A percentile compares a stretch with the other conserved stretches of the same genome.
These are phyloP conservation scores for Hydropsyche tenuis DNA, from an alignment of 1,140 invertebrate genomes.

Conservation along the genomic window DNA sequence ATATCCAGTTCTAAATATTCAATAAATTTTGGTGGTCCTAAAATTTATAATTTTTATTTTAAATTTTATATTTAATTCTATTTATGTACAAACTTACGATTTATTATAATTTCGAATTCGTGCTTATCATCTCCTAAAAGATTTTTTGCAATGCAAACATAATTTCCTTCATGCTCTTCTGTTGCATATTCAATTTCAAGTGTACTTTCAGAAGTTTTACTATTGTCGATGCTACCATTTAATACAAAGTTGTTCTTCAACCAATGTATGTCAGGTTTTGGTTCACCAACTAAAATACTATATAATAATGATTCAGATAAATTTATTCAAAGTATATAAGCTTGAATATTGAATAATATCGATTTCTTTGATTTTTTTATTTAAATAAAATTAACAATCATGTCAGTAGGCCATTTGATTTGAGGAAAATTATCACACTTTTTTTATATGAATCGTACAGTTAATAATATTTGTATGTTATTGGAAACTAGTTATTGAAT, in stretches of 20 bases:
- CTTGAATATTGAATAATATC: too few relatives aligned
- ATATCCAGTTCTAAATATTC: not conserved
- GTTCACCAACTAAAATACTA: conserved; percentile 31
- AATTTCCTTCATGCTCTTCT: conserved; percentile 52
- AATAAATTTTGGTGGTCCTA: not conserved
- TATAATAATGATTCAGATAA: not conserved
- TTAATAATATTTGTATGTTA: too few relatives aligned
- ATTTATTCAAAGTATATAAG: too few relatives aligned
- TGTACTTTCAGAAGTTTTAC: conserved; percentile 13
- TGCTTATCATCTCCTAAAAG: conserved; percentile 53
- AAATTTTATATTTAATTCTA: not conserved
- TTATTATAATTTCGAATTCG: conserved; percentile 53
- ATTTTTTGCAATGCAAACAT: conserved; percentile 56
- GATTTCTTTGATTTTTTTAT: too few relatives aligned
- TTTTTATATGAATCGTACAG: too few relatives aligned
- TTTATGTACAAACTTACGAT: conserved; percentile 52
- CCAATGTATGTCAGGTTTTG: conserved; percentile 40
- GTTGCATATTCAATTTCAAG: conserved; percentile 32
- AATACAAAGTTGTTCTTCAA: conserved; percentile 30
- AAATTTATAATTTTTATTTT: not conserved
- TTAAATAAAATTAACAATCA: too few relatives aligned
- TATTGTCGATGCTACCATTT: not conserved
- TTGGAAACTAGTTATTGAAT: too few relatives aligned
- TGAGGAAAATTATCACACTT: too few relatives aligned
- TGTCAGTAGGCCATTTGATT: too few relatives aligned